Conservation (phyloP, 2,888 invertebrate genomes). For the Chalcosyrphus nemorum region DNA sequence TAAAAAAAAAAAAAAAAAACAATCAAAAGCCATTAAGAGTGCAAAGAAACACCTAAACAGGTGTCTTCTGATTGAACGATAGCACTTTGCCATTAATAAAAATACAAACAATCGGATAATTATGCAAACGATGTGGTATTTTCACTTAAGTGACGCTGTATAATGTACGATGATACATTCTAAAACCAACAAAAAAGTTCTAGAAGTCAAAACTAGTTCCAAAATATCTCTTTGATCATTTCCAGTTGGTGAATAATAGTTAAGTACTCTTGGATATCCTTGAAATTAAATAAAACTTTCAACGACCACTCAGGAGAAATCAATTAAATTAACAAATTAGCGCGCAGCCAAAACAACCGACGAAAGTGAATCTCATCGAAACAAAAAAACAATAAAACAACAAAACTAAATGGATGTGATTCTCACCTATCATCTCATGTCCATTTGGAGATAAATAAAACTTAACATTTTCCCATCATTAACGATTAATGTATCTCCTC, state of each 20-base stretch:
- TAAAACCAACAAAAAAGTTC: neutral
- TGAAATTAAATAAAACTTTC: neutral
- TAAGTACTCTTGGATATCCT: neutral
- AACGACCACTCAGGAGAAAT: neutral
- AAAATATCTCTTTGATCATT: neutral
- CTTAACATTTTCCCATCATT: slow-evolving; percentile 5
- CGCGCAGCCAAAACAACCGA: slow-evolving; percentile 25
- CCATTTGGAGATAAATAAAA: slow-evolving; percentile 14
- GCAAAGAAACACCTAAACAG: neutral
- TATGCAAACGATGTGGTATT: slow-evolving; percentile 3
- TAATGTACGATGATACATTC: neutral
- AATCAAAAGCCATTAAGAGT: no score
- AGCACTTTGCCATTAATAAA: neutral
- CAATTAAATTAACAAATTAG: slow-evolving; percentile 23
- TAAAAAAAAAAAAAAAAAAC: no score
- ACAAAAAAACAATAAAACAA: slow-evolving; percentile 31
- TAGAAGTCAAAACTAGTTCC: slow-evolving; percentile 1
- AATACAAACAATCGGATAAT: neutral
- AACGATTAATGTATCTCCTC: neutral
- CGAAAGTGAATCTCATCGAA: slow-evolving; percentile 52
- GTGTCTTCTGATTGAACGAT: neutral
- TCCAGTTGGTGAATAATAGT: neutral
- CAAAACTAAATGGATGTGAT: slow-evolving; percentile 17
- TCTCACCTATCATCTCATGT: slow-evolving; percentile 37
- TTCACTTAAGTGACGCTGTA: neutral